Evolutionary conservation across 92 coral and sea anemone genomes (phyloP).

Genomic region (Actinernus sp.): DNA sequence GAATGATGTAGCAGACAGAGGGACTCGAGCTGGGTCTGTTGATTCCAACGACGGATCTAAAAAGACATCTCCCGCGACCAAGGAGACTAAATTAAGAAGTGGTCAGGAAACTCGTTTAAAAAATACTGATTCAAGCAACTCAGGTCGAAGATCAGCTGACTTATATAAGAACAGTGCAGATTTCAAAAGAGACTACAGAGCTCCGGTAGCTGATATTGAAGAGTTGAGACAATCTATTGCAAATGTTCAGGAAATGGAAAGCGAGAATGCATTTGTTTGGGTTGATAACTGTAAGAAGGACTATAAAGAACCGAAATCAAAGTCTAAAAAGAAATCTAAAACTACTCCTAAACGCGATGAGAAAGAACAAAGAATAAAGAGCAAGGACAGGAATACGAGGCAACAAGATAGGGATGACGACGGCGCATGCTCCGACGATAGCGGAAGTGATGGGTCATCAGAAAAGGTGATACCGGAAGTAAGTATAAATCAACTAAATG

Average conservation of each 20-base stretch:
- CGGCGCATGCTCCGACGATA: constrained; percentile 73
- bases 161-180: constrained; percentile 8
- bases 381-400: constrained; percentile 24
- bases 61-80: constrained; percentile 23
- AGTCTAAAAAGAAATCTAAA: constrained; percentile 79
- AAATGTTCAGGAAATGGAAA: constrained; percentile 40
- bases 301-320: constrained; percentile 75
- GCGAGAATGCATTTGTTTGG: constrained; percentile 14
- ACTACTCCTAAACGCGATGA: constrained; percentile 68
- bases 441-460: constrained; percentile 74
- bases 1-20: constrained; percentile 6
- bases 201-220: constrained; percentile 33
- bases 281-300: constrained; percentile 38
- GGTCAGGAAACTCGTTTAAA: constrained; percentile 41
- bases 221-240: constrained; percentile 43
- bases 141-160: constrained; percentile 37
- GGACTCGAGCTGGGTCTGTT: not conserved
- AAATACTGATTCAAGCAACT: constrained; percentile 1
- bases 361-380: constrained; percentile 51
- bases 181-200: constrained; percentile 23
- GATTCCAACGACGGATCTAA: constrained; percentile 25
- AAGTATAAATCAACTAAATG: constrained; percentile 51
- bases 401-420: constrained; percentile 69
- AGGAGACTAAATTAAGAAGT: constrained; percentile 49
- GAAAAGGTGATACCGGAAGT: constrained; percentile 71